Evolutionary conservation across 2,797 vertebrate species (phyloP).

Genomic region (Poecilia velifera): DNA sequence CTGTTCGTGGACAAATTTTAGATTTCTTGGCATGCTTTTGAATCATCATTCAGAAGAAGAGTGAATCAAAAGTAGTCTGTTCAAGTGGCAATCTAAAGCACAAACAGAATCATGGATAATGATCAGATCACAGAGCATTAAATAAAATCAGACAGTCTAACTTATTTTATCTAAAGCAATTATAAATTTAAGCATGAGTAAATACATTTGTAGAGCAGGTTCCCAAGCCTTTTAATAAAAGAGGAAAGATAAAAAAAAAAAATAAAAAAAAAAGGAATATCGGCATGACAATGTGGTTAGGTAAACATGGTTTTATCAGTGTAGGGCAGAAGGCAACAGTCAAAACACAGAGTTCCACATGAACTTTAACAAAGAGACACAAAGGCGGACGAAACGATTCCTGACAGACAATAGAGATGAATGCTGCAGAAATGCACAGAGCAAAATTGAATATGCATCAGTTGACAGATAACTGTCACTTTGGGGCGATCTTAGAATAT

Average conservation of each 20-base stretch:
- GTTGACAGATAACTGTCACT: slow-evolving; percentile 71
- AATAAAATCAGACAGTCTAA: not conserved
- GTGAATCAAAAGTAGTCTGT: slow-evolving; percentile 8
- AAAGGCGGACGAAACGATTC: not conserved
- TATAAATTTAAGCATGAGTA: not conserved
- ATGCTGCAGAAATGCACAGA: slow-evolving; percentile 35
- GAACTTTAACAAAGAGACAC: not conserved
- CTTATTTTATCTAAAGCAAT: slow-evolving; percentile 1
- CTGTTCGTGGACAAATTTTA: not conserved
- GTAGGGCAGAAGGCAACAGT: slow-evolving; percentile 23
- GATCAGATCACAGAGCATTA: not conserved
- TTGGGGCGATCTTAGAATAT: slow-evolving; percentile 65
- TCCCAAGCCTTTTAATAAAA: slow-evolving; percentile 2
- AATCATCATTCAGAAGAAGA: slow-evolving; percentile 30
- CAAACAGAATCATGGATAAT: not conserved
- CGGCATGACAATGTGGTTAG: slow-evolving; percentile 12
- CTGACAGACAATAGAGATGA: slow-evolving; percentile 34
- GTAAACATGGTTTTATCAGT: slow-evolving; percentile 22
- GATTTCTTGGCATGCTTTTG: slow-evolving; percentile 9
- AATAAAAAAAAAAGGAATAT: slow-evolving; percentile 22
- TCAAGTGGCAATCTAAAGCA: not conserved
- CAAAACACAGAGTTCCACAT: slow-evolving; percentile 10
- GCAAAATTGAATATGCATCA: slow-evolving; percentile 67
- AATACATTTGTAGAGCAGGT: not conserved
- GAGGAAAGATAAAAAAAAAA: slow-evolving; percentile 17